Conservation (phyloP, 2,797 vertebrate species). For the Thunnus albacares region DNA sequence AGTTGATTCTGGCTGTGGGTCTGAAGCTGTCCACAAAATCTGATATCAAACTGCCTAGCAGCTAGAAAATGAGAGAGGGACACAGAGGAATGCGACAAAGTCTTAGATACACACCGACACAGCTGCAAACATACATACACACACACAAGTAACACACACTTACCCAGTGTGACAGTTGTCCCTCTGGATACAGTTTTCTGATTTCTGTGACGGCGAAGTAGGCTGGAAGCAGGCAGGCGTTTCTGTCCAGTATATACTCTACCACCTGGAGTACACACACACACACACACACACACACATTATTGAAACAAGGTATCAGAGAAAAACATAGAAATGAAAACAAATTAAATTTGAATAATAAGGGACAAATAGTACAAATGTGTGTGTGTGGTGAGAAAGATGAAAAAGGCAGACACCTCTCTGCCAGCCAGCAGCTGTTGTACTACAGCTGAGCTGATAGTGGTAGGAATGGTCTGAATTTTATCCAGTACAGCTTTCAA, state of each 20-base stretch:
- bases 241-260: constrained; percentile 97
- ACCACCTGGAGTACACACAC: constrained; percentile 88
- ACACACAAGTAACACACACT: constrained; percentile 21
- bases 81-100: neutral
- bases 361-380: neutral
- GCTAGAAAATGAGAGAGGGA: constrained; percentile 75
- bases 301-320: neutral
- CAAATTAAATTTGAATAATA: neutral
- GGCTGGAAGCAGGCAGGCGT: constrained; percentile 96
- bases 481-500: constrained; percentile 96
- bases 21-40: constrained; percentile 99
- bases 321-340: neutral
- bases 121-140: neutral
- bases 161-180: constrained; percentile 98
- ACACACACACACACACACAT: constrained; percentile 2
- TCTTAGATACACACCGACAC: neutral
- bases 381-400: neutral
- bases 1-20: constrained; percentile 99
- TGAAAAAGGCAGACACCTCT: constrained; percentile 85
- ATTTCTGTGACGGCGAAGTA: constrained; percentile 98
- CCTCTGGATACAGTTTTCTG: constrained; percentile 97
- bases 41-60: constrained; percentile 95
- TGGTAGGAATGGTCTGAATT: constrained; percentile 95
- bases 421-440: constrained; percentile 95
- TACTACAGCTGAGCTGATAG: constrained; percentile 97